These are phyloP conservation scores for Caenorhabditis imperialis DNA, from an alignment of 2,888 invertebrate genomes.

Conservation along the genomic window DNA sequence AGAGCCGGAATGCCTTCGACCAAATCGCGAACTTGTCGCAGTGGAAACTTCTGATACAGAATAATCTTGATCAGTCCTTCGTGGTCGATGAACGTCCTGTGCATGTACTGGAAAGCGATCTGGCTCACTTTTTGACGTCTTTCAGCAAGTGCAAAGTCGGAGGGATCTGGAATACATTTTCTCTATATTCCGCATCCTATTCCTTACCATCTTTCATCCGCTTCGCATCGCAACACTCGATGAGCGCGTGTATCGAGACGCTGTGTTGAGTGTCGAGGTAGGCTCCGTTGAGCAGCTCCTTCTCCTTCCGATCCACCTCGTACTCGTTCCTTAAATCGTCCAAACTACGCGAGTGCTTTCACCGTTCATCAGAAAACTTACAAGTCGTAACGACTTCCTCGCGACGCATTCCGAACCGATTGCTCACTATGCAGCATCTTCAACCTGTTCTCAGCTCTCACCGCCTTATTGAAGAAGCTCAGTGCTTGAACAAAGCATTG, in stretches of 20 bases:
- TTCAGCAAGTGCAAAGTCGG: slow-evolving; percentile 16
- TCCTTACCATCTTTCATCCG: slow-evolving; percentile 57
- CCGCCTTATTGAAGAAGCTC: slow-evolving; percentile 50
- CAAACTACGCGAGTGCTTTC: too few species aligned
- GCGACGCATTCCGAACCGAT: background rate
- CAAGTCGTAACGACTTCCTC: background rate
- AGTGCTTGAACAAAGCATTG: slow-evolving; percentile 48
- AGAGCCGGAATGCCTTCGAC: slow-evolving; percentile 60
- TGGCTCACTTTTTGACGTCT: slow-evolving; percentile 30
- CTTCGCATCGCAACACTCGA: slow-evolving; percentile 57
- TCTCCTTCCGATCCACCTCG: slow-evolving; percentile 49
- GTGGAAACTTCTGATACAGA: slow-evolving; percentile 54
- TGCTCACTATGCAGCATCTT: slow-evolving; percentile 27
- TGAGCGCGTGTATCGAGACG: slow-evolving; percentile 53
- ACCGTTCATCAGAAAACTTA: background rate
- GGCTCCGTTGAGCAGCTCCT: slow-evolving; percentile 46
- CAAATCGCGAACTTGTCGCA: slow-evolving; percentile 50
- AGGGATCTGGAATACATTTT: slow-evolving; percentile 39
- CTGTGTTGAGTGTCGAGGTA: slow-evolving; percentile 53
- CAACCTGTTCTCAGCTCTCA: slow-evolving; percentile 26
- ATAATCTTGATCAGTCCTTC: slow-evolving; percentile 54
- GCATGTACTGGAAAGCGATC: slow-evolving; percentile 58
- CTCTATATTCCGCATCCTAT: too few species aligned
- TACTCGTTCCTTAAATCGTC: slow-evolving; percentile 22
- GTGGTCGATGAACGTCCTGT: slow-evolving; percentile 55